phyloP scores from a whole-genome alignment of 2,113 vertebrate species.

The Romanogobio albipinnatus region DNA sequence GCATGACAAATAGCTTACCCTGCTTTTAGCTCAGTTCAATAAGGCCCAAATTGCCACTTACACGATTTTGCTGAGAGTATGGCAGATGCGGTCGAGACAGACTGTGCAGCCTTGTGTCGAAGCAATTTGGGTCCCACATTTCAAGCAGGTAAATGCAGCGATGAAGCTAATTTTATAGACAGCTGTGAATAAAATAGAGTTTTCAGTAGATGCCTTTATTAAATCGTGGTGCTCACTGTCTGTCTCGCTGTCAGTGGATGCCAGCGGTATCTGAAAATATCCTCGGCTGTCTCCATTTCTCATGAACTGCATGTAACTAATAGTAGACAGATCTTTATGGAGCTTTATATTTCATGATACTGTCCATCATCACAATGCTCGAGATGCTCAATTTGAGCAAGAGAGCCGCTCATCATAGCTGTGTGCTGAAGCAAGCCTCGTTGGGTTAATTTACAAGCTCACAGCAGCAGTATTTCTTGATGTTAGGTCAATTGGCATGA shows the following conservation, averaged over 20 bases:
- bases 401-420: not conserved
- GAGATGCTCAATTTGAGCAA: not conserved
- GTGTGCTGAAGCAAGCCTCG: not conserved
- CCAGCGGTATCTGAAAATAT: conserved; percentile 14
- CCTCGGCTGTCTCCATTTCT: not conserved
- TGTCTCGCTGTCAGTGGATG: conserved; percentile 57
- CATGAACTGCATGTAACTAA: conserved; percentile 1
- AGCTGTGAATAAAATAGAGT: conserved; percentile 56
- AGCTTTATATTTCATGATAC: not conserved
- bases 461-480: conserved; percentile 10
- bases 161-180: conserved; percentile 65
- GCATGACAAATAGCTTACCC: conserved; percentile 68
- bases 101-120: conserved; percentile 57
- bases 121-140: conserved; percentile 66
- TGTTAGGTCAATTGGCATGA: conserved; percentile 2
- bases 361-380: not conserved
- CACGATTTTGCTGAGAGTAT: conserved; percentile 62
- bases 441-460: conserved; percentile 21
- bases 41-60: conserved; percentile 69
- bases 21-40: conserved; percentile 66
- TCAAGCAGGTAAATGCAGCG: conserved; percentile 52
- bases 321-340: not conserved
- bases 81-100: conserved; percentile 65
- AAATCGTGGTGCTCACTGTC: conserved; percentile 57
- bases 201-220: conserved; percentile 52